Conservation (phyloP, 2,888 invertebrate genomes). For the Mactromeris polynyma region DNA sequence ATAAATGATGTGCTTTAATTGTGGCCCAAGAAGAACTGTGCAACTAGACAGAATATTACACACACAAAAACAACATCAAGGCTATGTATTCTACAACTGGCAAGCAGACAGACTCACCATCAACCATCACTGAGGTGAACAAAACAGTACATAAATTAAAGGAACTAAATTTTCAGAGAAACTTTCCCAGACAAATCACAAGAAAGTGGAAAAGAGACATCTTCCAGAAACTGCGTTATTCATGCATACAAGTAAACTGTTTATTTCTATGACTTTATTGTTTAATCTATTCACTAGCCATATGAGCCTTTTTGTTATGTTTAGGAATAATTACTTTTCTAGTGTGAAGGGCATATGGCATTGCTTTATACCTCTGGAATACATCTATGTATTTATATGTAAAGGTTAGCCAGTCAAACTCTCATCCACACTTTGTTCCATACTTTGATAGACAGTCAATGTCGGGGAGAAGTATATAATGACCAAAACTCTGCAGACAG, state of each 20-base stretch:
- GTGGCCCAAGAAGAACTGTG: neutral
- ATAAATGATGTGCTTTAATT: neutral
- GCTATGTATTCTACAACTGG: neutral
- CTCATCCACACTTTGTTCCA: neutral
- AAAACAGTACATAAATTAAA: constrained; percentile 3
- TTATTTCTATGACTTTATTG: constrained; percentile 38
- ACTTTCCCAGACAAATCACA: constrained; percentile 12
- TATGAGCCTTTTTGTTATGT: constrained; percentile 28
- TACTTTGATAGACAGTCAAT: neutral
- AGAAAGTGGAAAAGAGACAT: constrained; percentile 14
- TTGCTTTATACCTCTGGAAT: neutral
- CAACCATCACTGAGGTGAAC: neutral
- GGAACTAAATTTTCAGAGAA: constrained; percentile 13
- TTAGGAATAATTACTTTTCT: constrained; percentile 25
- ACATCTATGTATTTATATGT: neutral
- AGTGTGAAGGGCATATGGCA: constrained; percentile 22
- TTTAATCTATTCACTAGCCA: constrained; percentile 28
- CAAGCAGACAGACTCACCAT: too few relatives aligned
- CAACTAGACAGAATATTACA: neutral
- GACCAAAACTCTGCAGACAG: too few relatives aligned
- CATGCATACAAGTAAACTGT: constrained; percentile 42
- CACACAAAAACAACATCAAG: neutral
- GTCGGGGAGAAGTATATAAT: too few relatives aligned
- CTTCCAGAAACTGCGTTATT: constrained; percentile 31
- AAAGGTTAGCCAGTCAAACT: neutral